A percentile compares a stretch with the other conserved stretches of the same genome.
These are phyloP conservation scores for Agapostemon virescens DNA, from an alignment of 2,888 invertebrate genomes.

Conservation along the genomic window DNA sequence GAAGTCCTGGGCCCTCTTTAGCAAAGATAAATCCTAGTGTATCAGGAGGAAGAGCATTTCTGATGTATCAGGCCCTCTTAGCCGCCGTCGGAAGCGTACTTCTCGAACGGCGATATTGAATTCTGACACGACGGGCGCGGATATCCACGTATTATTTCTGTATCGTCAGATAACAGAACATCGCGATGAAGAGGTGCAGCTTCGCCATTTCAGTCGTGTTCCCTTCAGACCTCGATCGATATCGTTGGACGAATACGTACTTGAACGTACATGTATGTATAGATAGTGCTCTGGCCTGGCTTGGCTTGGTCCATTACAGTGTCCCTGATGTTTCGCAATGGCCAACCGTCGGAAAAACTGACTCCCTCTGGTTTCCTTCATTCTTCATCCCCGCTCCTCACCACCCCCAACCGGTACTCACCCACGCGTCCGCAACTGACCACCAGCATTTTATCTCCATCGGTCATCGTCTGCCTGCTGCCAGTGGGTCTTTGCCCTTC, in stretches of 20 bases:
- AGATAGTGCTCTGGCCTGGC: slow-evolving; percentile 17
- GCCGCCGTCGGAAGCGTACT: slow-evolving; percentile 15
- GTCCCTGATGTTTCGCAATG: slow-evolving; percentile 43
- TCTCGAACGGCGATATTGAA: slow-evolving; percentile 24
- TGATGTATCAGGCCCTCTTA: slow-evolving; percentile 14
- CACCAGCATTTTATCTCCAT: background rate
- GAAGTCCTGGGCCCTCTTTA: background rate
- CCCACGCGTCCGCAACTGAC: background rate
- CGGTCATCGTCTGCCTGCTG: background rate
- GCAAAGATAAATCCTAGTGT: background rate
- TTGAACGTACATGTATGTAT: slow-evolving; percentile 1
- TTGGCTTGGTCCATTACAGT: slow-evolving; percentile 43
- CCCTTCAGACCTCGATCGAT: slow-evolving; percentile 53
- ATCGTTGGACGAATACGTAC: slow-evolving; percentile 36
- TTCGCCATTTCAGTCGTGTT: slow-evolving; percentile 29
- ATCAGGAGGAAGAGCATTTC: background rate
- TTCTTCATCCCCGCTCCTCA: slow-evolving; percentile 6
- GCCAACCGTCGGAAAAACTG: slow-evolving; percentile 34
- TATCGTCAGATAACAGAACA: slow-evolving; percentile 25
- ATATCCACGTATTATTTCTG: slow-evolving; percentile 47
- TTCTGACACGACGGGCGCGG: slow-evolving; percentile 7
- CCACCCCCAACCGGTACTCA: background rate
- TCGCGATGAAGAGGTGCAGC: slow-evolving; percentile 28
- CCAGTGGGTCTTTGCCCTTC: background rate
- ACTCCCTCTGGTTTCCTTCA: slow-evolving; percentile 16